Conservation (phyloP, 1,140 invertebrate species). For the Drosophila rufa region DNA sequence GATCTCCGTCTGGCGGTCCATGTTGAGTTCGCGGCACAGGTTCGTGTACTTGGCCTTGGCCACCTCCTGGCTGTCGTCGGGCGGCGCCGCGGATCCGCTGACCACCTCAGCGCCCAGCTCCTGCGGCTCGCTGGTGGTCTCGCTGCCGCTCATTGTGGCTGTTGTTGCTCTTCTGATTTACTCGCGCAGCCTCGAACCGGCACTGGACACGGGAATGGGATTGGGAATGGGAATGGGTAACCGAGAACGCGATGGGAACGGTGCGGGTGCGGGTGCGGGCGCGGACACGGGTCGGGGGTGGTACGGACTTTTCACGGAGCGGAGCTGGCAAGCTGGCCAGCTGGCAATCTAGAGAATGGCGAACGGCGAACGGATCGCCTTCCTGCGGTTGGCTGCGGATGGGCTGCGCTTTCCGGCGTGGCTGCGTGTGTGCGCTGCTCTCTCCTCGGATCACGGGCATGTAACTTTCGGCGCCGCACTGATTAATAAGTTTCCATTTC, state of each 20-base stretch:
- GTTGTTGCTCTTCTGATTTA: constrained; percentile 5
- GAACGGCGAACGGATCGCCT: constrained; percentile 5
- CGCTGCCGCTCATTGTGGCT: constrained; percentile 50
- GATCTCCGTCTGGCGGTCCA: constrained; percentile 78
- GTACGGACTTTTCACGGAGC: constrained; percentile 6
- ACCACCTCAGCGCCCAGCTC: constrained; percentile 71
- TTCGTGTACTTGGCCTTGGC: constrained; percentile 64
- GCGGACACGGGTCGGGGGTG: neutral
- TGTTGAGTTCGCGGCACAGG: constrained; percentile 79
- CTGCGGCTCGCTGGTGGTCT: constrained; percentile 53
- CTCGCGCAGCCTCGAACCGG: constrained; percentile 6
- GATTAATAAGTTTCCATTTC: constrained; percentile 28
- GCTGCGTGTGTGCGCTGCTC: constrained; percentile 12
- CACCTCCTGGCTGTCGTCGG: constrained; percentile 55
- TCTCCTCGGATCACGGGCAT: constrained; percentile 11
- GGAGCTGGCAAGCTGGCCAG: constrained; percentile 4
- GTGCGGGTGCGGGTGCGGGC: neutral
- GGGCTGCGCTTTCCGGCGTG: constrained; percentile 12
- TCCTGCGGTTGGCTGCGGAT: constrained; percentile 13
- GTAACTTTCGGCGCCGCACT: constrained; percentile 15
- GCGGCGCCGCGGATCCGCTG: constrained; percentile 41
- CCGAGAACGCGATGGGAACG: neutral
- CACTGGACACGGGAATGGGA: neutral
- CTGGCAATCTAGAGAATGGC: constrained; percentile 6
- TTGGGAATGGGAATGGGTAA: neutral